phyloP scores from a whole-genome alignment of 92 coral and sea anemone species.

The Galaxea fascicularis region DNA sequence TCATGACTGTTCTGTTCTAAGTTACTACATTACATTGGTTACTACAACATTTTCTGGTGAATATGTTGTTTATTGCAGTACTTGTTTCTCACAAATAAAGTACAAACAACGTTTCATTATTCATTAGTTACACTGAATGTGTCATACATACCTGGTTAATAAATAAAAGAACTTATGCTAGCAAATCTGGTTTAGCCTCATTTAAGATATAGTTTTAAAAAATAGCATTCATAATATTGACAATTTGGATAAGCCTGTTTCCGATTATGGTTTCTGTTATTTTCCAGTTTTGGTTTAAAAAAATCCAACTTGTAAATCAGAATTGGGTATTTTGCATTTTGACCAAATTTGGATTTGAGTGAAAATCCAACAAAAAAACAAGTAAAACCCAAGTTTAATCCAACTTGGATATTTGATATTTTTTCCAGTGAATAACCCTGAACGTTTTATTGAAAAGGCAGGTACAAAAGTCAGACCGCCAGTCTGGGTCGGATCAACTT shows the following conservation, averaged over 20 bases:
- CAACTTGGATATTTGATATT: slow-evolving; percentile 47
- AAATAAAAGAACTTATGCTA: slow-evolving; percentile 13
- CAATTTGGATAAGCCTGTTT: slow-evolving; percentile 41
- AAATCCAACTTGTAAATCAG: slow-evolving; percentile 38
- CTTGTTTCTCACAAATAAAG: slow-evolving; percentile 40
- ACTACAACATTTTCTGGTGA: slow-evolving; percentile 44
- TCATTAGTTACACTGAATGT: slow-evolving; percentile 4
- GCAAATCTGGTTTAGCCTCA: slow-evolving; percentile 37
- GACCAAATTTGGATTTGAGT: slow-evolving; percentile 38
- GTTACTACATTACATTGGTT: background rate
- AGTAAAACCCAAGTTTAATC: slow-evolving; percentile 52
- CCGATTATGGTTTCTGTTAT: slow-evolving; percentile 42
- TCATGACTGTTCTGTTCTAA: slow-evolving; percentile 47
- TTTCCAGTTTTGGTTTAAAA: slow-evolving; percentile 51
- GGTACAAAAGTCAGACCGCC: too few species aligned
- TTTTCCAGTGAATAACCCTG: slow-evolving; percentile 55
- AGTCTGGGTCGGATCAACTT: too few species aligned
- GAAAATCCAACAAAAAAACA: slow-evolving; percentile 40
- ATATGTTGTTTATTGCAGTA: slow-evolving; percentile 34
- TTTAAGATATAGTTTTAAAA: background rate
- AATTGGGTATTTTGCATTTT: slow-evolving; percentile 56
- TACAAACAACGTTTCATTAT: slow-evolving; percentile 20
- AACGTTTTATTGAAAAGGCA: too few species aligned
- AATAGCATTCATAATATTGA: slow-evolving; percentile 2
- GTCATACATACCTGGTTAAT: slow-evolving; percentile 1